A percentile compares a stretch with the other conserved stretches of the same genome.
Evolutionary conservation across 2,888 invertebrate genomes (phyloP).

Genomic region (Polyommatus icarus): DNA sequence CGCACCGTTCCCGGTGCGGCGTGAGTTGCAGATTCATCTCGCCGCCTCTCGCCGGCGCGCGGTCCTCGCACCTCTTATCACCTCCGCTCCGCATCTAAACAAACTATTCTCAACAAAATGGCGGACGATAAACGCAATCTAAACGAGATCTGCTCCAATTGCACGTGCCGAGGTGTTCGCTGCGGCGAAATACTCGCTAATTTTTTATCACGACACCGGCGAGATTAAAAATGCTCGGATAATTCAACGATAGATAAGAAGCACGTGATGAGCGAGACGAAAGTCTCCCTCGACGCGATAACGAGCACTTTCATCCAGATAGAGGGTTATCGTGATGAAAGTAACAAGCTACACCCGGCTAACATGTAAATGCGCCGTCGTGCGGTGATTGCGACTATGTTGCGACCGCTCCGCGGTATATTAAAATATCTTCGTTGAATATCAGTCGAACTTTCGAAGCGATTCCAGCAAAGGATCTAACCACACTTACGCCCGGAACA

Average conservation of each 20-base stretch:
- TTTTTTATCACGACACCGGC: conserved; percentile 7
- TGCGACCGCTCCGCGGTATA: background rate
- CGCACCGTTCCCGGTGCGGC: background rate
- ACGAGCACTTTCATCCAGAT: conserved; percentile 11
- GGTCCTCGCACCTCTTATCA: conserved; percentile 6
- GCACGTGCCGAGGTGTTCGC: conserved; percentile 17
- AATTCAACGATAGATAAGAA: conserved; percentile 11
- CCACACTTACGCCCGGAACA: background rate
- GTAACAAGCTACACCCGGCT: conserved; percentile 8
- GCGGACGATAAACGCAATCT: conserved; percentile 25
- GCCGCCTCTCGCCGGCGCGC: background rate
- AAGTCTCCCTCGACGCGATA: conserved; percentile 14
- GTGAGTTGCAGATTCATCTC: conserved; percentile 14
- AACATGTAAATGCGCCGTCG: conserved; percentile 19
- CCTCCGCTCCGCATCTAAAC: background rate
- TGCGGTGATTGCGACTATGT: conserved; percentile 11
- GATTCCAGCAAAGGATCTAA: background rate
- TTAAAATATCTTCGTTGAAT: background rate
- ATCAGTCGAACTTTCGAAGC: background rate
- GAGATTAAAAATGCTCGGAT: conserved; percentile 14
- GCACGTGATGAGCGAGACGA: conserved; percentile 10
- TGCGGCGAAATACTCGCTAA: background rate
- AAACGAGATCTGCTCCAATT: conserved; percentile 26
- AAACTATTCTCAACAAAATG: conserved; percentile 23
- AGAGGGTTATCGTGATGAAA: conserved; percentile 21